Evolutionary conservation across 2,113 vertebrate genomes (phyloP).

Genomic region (Choloepus hoffmanni): DNA sequence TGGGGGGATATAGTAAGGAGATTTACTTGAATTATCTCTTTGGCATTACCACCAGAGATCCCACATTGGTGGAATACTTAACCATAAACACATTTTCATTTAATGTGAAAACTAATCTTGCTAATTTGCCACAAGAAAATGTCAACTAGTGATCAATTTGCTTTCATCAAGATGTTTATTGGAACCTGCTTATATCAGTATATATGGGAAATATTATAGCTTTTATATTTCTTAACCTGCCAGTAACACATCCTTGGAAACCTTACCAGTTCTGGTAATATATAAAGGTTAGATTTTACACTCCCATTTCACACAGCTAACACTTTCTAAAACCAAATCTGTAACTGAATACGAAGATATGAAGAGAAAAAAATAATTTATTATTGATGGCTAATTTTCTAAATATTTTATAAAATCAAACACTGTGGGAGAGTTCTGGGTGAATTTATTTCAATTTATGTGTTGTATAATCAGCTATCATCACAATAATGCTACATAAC

Average conservation of each 20-base stretch:
- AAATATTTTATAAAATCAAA: background rate
- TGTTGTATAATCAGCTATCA: background rate
- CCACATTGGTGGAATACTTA: background rate
- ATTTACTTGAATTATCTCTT: conserved; percentile 19
- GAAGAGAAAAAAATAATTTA: conserved; percentile 46
- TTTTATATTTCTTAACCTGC: conserved; percentile 73
- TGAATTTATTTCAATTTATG: background rate
- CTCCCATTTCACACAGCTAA: conserved; percentile 67
- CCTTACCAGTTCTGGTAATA: conserved; percentile 64
- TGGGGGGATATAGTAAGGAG: background rate
- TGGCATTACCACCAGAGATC: background rate
- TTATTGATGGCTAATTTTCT: conserved; percentile 52
- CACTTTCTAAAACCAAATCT: conserved; percentile 22
- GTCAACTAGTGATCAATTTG: conserved; percentile 73
- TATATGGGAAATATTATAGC: conserved; percentile 66
- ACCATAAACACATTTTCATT: conserved; percentile 27
- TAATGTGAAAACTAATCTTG: conserved; percentile 49
- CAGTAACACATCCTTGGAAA: conserved; percentile 64
- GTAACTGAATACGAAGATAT: conserved; percentile 37
- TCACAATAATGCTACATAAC: background rate
- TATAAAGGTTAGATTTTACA: conserved; percentile 66
- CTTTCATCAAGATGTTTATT: conserved; percentile 75
- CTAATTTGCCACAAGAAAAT: conserved; percentile 65
- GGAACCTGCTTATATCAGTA: conserved; percentile 68
- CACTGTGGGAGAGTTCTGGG: background rate